phyloP scores from a whole-genome alignment of 1,140 invertebrate genomes.

The Caenorhabditis elegans region DNA sequence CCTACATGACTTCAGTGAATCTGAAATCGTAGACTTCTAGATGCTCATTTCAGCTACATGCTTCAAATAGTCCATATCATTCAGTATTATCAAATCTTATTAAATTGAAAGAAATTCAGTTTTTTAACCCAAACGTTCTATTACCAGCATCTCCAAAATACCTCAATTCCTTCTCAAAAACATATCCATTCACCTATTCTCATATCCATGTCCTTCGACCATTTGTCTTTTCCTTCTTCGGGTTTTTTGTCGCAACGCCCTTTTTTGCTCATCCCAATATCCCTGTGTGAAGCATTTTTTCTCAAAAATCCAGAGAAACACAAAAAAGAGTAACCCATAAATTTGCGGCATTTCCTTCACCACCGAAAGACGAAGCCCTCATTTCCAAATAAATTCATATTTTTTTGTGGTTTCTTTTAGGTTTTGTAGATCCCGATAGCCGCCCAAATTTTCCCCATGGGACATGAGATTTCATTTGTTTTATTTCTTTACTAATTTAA shows the following conservation, averaged over 20 bases:
- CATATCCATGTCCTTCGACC: neutral
- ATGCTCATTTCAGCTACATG: no score
- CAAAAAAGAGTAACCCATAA: constrained; percentile 31
- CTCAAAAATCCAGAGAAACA: neutral
- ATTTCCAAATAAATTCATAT: constrained; percentile 34
- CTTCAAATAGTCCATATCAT: no score
- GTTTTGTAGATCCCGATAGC: neutral
- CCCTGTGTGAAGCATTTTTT: no score
- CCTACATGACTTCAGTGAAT: no score
- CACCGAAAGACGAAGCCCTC: constrained; percentile 1
- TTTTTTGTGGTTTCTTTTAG: neutral
- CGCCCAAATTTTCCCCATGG: neutral
- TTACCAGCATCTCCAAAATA: no score
- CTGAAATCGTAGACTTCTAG: no score
- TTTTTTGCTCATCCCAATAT: neutral
- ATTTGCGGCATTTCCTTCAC: constrained; percentile 17
- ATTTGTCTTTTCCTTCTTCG: constrained; percentile 1
- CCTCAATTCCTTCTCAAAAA: no score
- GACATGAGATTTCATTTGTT: neutral
- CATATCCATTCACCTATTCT: neutral
- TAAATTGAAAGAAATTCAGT: no score
- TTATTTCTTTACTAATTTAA: neutral
- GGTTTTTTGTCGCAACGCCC: neutral
- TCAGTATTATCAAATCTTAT: no score
- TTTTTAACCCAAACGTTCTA: no score